Evolutionary conservation across 1,140 invertebrate species (phyloP), one percentile per base, ranked within the genome.

Genomic region (Paralvinella palmiformis): DNA sequence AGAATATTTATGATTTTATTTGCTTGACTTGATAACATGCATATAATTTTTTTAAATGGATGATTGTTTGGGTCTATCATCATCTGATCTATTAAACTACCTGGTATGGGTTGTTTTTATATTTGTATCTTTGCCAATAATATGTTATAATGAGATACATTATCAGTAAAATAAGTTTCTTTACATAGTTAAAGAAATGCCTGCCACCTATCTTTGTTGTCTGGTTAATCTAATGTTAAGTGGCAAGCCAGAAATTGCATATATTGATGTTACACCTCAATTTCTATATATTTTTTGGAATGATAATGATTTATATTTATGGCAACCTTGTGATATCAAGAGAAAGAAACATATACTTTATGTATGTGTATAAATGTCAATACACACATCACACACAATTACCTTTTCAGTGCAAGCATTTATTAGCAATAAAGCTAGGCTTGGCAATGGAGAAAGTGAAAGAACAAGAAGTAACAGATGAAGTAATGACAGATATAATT

Each of bases 371-470:
- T 60, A 10, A 44, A 13, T 44, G 37, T n/a, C 37, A 10, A 10
- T 13, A 57, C 10, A 24, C 10, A 10, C 24, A 10, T 13, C 52
- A n/a, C 10, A 24, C 10, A 10, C 13, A 53, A 22, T 53, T 33
- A 32, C 17, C 7, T 65, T 66, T 63, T 24, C 70, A 75, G 75
- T 77, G 75, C 63, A 77, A 77, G 62, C 75, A 77, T 68, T 64
- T 73, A 17, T 62, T 77, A 22, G 73, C 75, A 17, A 68, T 75
- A 31, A 69, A 68, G 60, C 52, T 77, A 1, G 69, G 67, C 24
- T 63, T 72, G 37, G 71, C 72, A 13, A 72, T 73, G 63, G 70
- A 66, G 10, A 32, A 59, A 20, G 62, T 48, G 17, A 72, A 70
- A 48, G 63, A 52, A 52, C 32, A 68, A 32, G 52, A 69, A 44